Conservation (phyloP, 2,797 vertebrate genomes). For the Eremophila alpestris region DNA sequence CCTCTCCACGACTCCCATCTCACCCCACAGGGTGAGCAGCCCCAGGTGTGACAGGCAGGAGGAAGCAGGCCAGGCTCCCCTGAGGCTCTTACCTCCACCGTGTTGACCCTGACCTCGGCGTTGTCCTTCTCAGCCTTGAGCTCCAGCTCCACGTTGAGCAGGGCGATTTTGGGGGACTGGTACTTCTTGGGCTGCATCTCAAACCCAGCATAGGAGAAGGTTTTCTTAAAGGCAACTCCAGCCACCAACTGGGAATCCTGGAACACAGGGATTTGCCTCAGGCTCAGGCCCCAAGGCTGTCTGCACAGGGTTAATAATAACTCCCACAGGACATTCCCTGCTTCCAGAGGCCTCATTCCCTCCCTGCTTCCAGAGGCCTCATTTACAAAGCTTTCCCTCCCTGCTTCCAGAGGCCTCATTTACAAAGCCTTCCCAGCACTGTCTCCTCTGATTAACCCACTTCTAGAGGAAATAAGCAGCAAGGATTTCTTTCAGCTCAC, state of each 20-base stretch:
- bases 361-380: not conserved
- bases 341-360: not conserved
- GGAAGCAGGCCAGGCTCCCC: not conserved
- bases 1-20: not conserved
- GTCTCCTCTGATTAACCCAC: not conserved
- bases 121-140: slow-evolving; percentile 98
- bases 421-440: not conserved
- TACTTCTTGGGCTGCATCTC: slow-evolving; percentile 99
- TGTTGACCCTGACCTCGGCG: slow-evolving; percentile 91
- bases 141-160: slow-evolving; percentile 95
- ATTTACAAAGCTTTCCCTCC: not conserved
- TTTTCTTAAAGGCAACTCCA: slow-evolving; percentile 98
- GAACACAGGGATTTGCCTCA: not conserved
- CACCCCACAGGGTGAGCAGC: not conserved
- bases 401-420: not conserved
- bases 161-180: slow-evolving; percentile 86
- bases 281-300: not conserved
- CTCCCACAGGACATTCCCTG: not conserved
- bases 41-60: accelerated
- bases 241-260: slow-evolving; percentile 93
- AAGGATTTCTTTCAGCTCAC: not conserved
- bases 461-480: not conserved
- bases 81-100: slow-evolving; percentile 81
- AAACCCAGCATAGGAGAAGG: slow-evolving; percentile 96
- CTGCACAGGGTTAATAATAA: not conserved